These are phyloP conservation scores for Alviniconcha marisindica DNA, from an alignment of 1,140 invertebrate genomes.

Conservation along the genomic window DNA sequence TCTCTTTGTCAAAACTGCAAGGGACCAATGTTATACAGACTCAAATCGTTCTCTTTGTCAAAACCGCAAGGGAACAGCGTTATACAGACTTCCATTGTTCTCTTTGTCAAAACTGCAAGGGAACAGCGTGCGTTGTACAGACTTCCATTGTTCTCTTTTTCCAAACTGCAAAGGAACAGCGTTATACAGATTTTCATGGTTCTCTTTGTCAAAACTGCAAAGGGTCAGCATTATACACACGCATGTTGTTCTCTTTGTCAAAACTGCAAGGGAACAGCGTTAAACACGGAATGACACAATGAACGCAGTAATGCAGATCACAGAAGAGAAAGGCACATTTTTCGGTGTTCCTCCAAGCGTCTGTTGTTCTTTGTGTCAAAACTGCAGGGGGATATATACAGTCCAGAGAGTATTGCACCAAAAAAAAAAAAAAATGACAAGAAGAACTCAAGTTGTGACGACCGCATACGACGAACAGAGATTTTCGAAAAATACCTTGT, in stretches of 20 bases:
- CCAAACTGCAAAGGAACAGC: constrained; percentile 59
- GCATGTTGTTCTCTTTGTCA: constrained; percentile 61
- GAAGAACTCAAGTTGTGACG: too few relatives aligned
- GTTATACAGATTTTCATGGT: constrained; percentile 57
- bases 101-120: constrained; percentile 66
- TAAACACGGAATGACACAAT: not conserved
- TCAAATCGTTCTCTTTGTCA: constrained; percentile 60
- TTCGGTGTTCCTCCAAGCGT: not conserved
- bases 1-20: constrained; percentile 67
- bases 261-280: constrained; percentile 58
- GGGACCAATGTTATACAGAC: constrained; percentile 47
- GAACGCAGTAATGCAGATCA: not conserved
- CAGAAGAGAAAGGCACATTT: not conserved
- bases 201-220: constrained; percentile 67
- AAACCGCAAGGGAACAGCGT: constrained; percentile 57
- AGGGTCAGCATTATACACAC: constrained; percentile 45
- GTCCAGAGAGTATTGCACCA: too few relatives aligned
- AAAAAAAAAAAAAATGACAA: too few relatives aligned
- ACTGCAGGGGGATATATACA: not conserved
- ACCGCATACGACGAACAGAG: too few relatives aligned
- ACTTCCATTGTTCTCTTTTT: constrained; percentile 62
- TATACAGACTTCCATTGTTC: constrained; percentile 57
- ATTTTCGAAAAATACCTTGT: too few relatives aligned
- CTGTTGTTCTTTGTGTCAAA: not conserved
- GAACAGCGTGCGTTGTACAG: constrained; percentile 39